Evolutionary conservation across 2,888 invertebrate species (phyloP).

Genomic region (Ganaspis brasiliensis): DNA sequence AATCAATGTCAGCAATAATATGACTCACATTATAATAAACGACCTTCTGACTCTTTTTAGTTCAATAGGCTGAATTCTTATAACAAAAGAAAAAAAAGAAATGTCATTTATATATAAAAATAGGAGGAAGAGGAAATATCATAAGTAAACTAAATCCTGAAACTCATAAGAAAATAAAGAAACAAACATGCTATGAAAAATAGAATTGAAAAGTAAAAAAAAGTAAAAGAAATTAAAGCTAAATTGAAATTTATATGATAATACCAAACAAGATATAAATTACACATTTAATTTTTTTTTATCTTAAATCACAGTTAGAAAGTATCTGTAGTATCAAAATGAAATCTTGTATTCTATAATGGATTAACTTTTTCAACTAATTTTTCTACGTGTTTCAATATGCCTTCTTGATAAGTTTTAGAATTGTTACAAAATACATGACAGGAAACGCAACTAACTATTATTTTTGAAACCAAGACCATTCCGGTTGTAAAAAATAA

Average conservation of each 20-base stretch:
- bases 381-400: neutral
- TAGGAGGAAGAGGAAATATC: too few relatives aligned
- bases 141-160: too few relatives aligned
- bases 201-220: too few relatives aligned
- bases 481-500: neutral
- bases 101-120: too few relatives aligned
- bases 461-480: constrained; percentile 12
- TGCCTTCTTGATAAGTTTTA: neutral
- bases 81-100: too few relatives aligned
- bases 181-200: too few relatives aligned
- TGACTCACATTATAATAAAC: constrained; percentile 6
- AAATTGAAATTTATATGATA: neutral
- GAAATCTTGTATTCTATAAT: neutral
- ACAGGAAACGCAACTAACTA: constrained; percentile 9
- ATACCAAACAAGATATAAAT: neutral
- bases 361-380: neutral
- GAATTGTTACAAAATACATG: neutral
- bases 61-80: neutral
- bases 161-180: too few relatives aligned
- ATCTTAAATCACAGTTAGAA: neutral
- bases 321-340: neutral
- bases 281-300: neutral
- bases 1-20: neutral
- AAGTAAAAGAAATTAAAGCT: neutral
- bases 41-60: neutral